A percentile compares a stretch with the other conserved stretches of the same genome.
These are phyloP conservation scores for Dicerorhinus sumatrensis DNA, from an alignment of 2,113 vertebrate genomes.

Conservation along the genomic window DNA sequence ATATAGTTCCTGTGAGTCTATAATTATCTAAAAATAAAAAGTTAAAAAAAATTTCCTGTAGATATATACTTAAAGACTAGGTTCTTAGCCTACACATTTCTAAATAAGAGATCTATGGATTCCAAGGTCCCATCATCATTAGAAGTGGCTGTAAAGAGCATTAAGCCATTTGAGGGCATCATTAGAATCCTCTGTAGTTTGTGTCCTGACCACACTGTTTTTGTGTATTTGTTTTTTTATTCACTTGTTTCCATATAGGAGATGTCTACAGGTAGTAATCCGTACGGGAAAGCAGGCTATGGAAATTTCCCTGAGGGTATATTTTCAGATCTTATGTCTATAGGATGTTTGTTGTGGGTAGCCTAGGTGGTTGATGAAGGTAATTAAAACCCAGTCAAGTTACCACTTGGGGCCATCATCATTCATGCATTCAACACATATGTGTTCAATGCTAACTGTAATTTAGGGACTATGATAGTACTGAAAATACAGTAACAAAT, in stretches of 20 bases:
- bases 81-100: background rate
- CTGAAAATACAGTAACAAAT: background rate
- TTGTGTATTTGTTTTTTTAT: background rate
- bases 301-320: background rate
- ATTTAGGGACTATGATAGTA: background rate
- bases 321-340: background rate
- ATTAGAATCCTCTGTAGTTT: background rate
- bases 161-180: background rate
- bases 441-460: background rate
- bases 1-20: background rate
- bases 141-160: background rate
- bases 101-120: background rate
- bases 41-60: background rate
- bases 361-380: background rate
- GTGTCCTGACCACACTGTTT: background rate
- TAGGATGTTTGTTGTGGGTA: background rate
- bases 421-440: background rate
- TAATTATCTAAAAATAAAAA: conserved; percentile 43
- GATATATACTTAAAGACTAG: background rate
- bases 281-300: background rate
- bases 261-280: background rate
- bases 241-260: background rate
- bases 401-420: background rate
- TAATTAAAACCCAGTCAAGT: background rate
- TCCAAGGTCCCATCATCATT: background rate